phyloP scores from a whole-genome alignment of 1,140 invertebrate species.

The Acromyrmex echinatior region DNA sequence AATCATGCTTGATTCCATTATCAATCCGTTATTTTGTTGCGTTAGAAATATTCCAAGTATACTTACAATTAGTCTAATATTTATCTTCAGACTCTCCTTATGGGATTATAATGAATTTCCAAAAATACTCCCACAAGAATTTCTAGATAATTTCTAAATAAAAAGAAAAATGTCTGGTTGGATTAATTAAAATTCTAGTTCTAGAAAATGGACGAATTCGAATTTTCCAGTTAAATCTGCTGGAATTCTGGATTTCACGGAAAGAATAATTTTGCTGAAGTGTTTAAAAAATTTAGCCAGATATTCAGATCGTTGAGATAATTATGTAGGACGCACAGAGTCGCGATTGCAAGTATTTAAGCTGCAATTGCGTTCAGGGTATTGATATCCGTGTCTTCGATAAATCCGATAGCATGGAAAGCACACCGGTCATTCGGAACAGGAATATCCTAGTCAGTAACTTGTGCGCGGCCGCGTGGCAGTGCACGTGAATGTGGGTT shows the following conservation, averaged over 20 bases:
- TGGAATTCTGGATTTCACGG: too few relatives aligned
- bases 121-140: background rate
- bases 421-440: slow-evolving; percentile 11
- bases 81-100: background rate
- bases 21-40: slow-evolving; percentile 19
- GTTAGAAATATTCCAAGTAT: background rate
- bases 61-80: background rate
- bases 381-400: slow-evolving; percentile 18
- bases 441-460: slow-evolving; percentile 47
- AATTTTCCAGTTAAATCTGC: too few relatives aligned
- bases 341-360: background rate
- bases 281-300: too few relatives aligned
- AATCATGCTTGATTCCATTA: slow-evolving; percentile 35
- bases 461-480: slow-evolving; percentile 48
- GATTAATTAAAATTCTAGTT: too few relatives aligned
- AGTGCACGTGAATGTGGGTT: slow-evolving; percentile 77
- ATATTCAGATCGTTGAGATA: too few relatives aligned
- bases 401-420: slow-evolving; percentile 32
- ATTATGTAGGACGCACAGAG: too few relatives aligned
- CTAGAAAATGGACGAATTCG: too few relatives aligned
- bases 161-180: too few relatives aligned
- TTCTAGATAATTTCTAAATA: background rate
- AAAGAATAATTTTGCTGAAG: too few relatives aligned
- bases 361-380: background rate
- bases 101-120: background rate